Percentiles rank a stretch among this genome's conserved stretches.
Evolutionary conservation across 2,797 vertebrate genomes (phyloP).

Genomic region (Champsocephalus gunnari): DNA sequence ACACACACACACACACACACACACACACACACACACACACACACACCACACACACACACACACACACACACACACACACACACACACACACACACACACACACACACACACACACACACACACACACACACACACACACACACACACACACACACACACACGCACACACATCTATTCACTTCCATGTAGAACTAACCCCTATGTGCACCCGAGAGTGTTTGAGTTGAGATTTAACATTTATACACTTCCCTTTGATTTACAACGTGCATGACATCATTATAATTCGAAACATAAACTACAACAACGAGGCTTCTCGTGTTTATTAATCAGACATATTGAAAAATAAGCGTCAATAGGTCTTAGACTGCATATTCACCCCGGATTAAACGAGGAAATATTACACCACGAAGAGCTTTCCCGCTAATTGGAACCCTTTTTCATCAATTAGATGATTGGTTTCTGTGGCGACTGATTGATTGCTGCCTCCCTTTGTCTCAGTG

Average conservation of each 20-base stretch:
- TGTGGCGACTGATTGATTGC: slow-evolving; percentile 75
- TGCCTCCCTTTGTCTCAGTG: slow-evolving; percentile 56
- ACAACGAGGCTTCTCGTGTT: too few species aligned
- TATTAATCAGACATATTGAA: slow-evolving; percentile 40
- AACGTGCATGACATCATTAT: slow-evolving; percentile 22
- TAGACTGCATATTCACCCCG: slow-evolving; percentile 22
- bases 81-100: background rate
- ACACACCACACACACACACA: too few species aligned
- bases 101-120: background rate
- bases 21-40: too few species aligned
- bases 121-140: too few species aligned
- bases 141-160: background rate
- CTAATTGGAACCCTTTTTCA: slow-evolving; percentile 77
- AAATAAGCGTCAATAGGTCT: slow-evolving; percentile 30
- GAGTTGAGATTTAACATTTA: slow-evolving; percentile 22
- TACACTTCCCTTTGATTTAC: slow-evolving; percentile 40
- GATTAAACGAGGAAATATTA: slow-evolving; percentile 50
- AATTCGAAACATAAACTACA: slow-evolving; percentile 2
- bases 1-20: background rate
- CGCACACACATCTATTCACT: slow-evolving; percentile 21
- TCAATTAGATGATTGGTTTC: slow-evolving; percentile 76
- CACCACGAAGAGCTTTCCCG: slow-evolving; percentile 64
- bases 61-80: too few species aligned
- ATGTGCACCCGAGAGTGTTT: slow-evolving; percentile 14
- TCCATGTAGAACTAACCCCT: slow-evolving; percentile 27